Evolutionary conservation across 53 echinoderm and acorn worm species (phyloP), one percentile per base, ranked within the genome.

Genomic region (Actinopyga echinites): DNA sequence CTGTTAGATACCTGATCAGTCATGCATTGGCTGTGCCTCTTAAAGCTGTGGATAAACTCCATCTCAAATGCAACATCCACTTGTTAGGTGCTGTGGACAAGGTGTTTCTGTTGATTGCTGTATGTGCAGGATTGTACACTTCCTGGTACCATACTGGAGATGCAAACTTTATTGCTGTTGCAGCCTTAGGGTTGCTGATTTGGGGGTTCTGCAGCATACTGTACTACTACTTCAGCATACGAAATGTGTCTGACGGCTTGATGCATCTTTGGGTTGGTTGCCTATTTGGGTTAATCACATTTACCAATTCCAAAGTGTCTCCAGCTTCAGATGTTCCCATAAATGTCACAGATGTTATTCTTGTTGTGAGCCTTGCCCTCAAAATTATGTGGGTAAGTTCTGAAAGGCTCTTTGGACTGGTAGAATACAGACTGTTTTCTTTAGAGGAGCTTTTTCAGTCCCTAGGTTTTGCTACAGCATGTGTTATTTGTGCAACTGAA

Each of bases 241-340:
- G 75, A 30, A 88, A 94, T 61, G 82, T 92, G 57, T 92, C 94
- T 64, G 65, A 83, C 29, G 88, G 94, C 84, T 86, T 92, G 65
- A 92, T 90, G 7, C 92, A 97, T 60, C 89, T 97, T 5, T 97
- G 97, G 97, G 91, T 86, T 30, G 97, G 97, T 3, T 97, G 97
- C 59, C 85, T 97, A 25, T 89, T 97, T 1, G 97, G 97, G 5
- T 75, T 97, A 45, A 94, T 94, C 64, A 82, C 94, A 25, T 94
- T 94, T 67, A 78, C 86, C 55, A 66, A 84, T 23, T 8, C 56
- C 15, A 49, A 66, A 38, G 71, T 38, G 21, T 82, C 45, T 12
- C 61, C 74, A 29, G 64, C 78, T 45, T 57, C 69, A 53, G 91
- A 89, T 43, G 71, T 71, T 1, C 85, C 90, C 1, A 65, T 80